Evolutionary conservation across 2,797 vertebrate genomes (phyloP).

Genomic region (Coranthus polyacanthus): DNA sequence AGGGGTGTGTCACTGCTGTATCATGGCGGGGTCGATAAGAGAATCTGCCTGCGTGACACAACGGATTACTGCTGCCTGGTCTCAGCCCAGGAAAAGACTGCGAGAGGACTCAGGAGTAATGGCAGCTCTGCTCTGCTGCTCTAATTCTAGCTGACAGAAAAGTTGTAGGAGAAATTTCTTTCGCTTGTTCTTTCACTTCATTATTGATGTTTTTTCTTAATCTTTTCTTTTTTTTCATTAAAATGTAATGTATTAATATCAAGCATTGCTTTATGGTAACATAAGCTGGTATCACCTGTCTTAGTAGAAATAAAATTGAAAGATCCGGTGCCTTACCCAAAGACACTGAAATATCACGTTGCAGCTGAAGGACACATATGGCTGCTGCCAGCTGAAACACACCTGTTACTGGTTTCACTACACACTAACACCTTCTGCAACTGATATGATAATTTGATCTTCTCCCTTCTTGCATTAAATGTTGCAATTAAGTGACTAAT

Average conservation of each 20-base stretch:
- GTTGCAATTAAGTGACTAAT: conserved; percentile 19
- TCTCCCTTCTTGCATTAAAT: conserved; percentile 40
- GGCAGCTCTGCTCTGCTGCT: conserved; percentile 36
- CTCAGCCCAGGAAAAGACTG: conserved; percentile 56
- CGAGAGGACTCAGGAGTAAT: conserved; percentile 49
- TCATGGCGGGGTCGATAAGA: conserved; percentile 80
- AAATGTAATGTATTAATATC: conserved; percentile 11
- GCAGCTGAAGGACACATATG: background rate
- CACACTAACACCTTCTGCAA: background rate
- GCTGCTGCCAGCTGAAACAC: conserved; percentile 14
- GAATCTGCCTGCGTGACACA: conserved; percentile 75
- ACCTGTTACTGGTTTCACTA: conserved; percentile 9
- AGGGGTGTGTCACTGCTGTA: conserved; percentile 62
- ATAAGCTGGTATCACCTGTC: background rate
- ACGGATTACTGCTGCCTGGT: conserved; percentile 78
- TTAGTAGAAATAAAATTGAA: background rate
- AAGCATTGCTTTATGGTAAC: background rate
- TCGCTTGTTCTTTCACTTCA: conserved; percentile 31
- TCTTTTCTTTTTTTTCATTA: conserved; percentile 4
- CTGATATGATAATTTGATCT: conserved; percentile 20
- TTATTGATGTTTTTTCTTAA: conserved; percentile 39
- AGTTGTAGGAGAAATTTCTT: conserved; percentile 46
- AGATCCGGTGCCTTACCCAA: conserved; percentile 4
- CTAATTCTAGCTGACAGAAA: conserved; percentile 59
- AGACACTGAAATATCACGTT: background rate